Evolutionary conservation across 1,140 invertebrate genomes (phyloP).

Genomic region (Muscidifurax raptorellus): DNA sequence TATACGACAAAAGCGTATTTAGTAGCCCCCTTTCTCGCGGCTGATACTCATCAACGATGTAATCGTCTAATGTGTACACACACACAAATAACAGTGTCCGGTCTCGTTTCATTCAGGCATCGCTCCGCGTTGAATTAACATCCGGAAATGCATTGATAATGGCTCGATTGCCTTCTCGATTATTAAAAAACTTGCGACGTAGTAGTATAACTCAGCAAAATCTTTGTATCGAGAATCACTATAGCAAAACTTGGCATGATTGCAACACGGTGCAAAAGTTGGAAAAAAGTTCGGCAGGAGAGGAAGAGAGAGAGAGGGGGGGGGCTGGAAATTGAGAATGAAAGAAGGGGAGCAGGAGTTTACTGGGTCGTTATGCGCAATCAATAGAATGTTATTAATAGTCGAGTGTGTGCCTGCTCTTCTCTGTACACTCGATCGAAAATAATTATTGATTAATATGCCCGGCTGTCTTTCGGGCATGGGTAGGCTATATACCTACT

Average conservation of each 20-base stretch:
- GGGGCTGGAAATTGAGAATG: conserved; percentile 7
- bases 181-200: conserved; percentile 16
- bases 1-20: no score
- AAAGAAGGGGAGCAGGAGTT: conserved; percentile 32
- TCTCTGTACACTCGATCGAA: conserved; percentile 30
- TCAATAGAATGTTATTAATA: conserved; percentile 53
- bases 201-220: not conserved
- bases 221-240: no score
- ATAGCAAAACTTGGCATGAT: not conserved
- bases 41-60: no score
- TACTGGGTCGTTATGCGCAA: conserved; percentile 50
- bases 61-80: no score
- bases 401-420: conserved; percentile 26
- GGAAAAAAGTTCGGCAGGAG: not conserved
- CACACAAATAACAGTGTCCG: no score
- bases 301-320: not conserved
- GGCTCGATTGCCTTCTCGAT: not conserved
- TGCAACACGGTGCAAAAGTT: not conserved
- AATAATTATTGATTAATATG: conserved; percentile 48
- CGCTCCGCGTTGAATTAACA: no score
- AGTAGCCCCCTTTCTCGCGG: no score
- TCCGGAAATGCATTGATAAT: no score
- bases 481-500: not conserved
- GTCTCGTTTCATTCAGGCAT: no score
- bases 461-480: not conserved